These are phyloP conservation scores for Brotula barbata DNA, from an alignment of 2,797 vertebrate genomes.

Conservation along the genomic window DNA sequence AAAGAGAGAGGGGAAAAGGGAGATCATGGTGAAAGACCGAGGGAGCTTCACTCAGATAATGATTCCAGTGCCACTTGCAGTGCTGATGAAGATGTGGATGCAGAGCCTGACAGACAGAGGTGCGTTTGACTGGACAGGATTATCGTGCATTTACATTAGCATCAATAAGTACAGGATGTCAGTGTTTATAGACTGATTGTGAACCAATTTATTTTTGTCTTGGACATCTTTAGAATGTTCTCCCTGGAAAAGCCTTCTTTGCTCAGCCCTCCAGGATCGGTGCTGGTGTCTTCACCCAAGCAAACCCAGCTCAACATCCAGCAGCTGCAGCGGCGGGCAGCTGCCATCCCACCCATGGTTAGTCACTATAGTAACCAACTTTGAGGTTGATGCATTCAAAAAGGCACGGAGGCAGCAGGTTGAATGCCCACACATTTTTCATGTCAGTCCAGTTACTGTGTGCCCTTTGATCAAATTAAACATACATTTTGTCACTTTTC, in stretches of 20 bases:
- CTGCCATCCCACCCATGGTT: constrained; percentile 96
- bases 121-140: constrained; percentile 27
- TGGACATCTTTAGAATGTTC: constrained; percentile 80
- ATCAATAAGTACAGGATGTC: background rate
- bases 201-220: constrained; percentile 2
- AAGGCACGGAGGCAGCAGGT: constrained; percentile 23
- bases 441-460: constrained; percentile 2
- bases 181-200: too few relatives aligned
- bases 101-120: constrained; percentile 91
- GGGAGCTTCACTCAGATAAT: constrained; percentile 91
- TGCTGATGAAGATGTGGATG: constrained; percentile 95
- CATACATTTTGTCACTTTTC: background rate
- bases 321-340: constrained; percentile 93
- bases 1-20: constrained; percentile 88
- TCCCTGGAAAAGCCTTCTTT: constrained; percentile 90
- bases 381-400: constrained; percentile 48
- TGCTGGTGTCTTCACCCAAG: constrained; percentile 89
- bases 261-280: constrained; percentile 83
- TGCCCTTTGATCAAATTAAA: background rate
- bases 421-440: constrained; percentile 31
- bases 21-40: constrained; percentile 76
- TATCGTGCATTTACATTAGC: background rate
- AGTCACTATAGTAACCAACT: constrained; percentile 58
- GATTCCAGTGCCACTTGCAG: constrained; percentile 99
- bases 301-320: constrained; percentile 88